Evolutionary conservation across 2,888 invertebrate genomes (phyloP), one percentile per base, ranked within the genome.

Genomic region (Chalcosyrphus nemorum): DNA sequence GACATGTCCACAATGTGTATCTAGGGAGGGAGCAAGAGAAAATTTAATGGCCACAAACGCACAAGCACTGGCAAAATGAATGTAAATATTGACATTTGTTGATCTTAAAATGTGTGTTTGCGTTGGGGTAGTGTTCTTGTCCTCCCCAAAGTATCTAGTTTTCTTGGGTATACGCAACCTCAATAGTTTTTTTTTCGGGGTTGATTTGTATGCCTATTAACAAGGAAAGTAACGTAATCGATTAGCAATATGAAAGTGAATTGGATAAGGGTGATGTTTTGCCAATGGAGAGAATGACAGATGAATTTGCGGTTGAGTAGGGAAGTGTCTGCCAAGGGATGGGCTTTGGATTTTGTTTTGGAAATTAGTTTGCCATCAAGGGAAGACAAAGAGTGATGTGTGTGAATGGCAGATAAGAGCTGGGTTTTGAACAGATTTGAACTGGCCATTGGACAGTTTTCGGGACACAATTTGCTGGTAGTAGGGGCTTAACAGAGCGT

Each of bases 61-160:
- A 71, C 47, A 50, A 9, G 52, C 57, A 66, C 50, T 57, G 50
- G 41, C n/a, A n/a, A 59, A 78, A 80, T 71, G 32, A 66, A 72
- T 80, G 71, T 80, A 66, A 72, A 66, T 80, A 80, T 80, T 80
- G 72, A 74, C 80, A 80, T 80, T 80, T 80, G 80, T 80, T 72
- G 72, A 72, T 80, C 65, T 38, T 38, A 21, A 57, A 45, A 19
- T 45, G 19, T 45, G 45, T 45, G 19, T 2, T 19, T 1, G 1
- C 4, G 38, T 45, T 15, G 3, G 7, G 45, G 19, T 45, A 19
- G 9, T 45, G 45, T 7, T 45, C 19, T 2, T 45, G 11, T 9
- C 9, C 45, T 17, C 17, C 6, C 15, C 17, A 4, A 19, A 19
- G 6, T 19, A 45, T 19, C 19, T 19, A 5, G 2, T 2, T 13